These are phyloP conservation scores for Crotalus horridus DNA, from an alignment of 2,113 vertebrate genomes.

Conservation along the genomic window DNA sequence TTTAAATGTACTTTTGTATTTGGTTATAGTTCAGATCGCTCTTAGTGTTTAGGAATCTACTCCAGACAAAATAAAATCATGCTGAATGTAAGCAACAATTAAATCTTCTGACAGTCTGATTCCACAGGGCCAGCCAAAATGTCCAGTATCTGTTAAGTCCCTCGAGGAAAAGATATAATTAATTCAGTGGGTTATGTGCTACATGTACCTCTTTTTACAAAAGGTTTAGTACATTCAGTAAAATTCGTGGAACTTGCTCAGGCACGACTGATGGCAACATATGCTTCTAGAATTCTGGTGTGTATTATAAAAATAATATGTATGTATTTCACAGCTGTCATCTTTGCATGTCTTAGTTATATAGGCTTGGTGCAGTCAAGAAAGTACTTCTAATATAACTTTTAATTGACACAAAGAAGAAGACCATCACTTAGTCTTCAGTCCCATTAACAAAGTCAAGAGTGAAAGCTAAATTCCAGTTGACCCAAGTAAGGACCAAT, in stretches of 20 bases:
- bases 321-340: background rate
- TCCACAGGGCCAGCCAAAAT: background rate
- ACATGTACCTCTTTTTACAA: background rate
- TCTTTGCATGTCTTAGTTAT: background rate
- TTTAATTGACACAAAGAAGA: background rate
- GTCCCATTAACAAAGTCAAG: background rate
- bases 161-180: background rate
- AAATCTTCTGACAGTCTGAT: background rate
- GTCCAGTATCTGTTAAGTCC: background rate
- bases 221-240: background rate
- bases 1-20: background rate
- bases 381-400: background rate
- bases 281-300: background rate
- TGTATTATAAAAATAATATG: background rate
- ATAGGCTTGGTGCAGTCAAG: background rate
- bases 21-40: background rate
- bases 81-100: background rate
- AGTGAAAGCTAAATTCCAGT: background rate
- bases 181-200: background rate
- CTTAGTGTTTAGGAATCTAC: background rate
- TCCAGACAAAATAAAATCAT: background rate
- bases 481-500: background rate
- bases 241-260: background rate
- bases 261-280: background rate
- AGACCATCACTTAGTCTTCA: background rate